Percentiles rank a stretch among this genome's conserved stretches.
These are phyloP conservation scores for Psittacara wagleri DNA, from an alignment of 2,113 vertebrate species.

Conservation along the genomic window DNA sequence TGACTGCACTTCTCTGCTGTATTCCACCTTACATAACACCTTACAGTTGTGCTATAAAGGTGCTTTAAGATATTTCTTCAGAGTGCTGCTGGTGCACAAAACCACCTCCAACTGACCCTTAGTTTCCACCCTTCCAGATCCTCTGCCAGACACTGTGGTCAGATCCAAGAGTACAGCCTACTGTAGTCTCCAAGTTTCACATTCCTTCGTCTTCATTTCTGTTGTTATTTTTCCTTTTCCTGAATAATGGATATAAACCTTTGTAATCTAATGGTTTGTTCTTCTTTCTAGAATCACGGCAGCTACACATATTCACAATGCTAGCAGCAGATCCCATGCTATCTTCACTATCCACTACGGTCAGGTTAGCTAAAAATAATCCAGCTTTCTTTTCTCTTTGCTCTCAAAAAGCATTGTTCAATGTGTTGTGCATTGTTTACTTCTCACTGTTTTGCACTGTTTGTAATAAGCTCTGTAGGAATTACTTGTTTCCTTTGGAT, in stretches of 20 bases:
- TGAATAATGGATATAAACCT: neutral
- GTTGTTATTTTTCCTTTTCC: neutral
- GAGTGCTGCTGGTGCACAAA: neutral
- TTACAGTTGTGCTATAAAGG: neutral
- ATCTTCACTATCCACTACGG: slow-evolving; percentile 97
- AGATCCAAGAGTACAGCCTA: neutral
- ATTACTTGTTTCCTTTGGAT: slow-evolving; percentile 24
- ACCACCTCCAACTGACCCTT: neutral
- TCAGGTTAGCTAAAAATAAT: slow-evolving; percentile 80
- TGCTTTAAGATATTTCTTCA: neutral
- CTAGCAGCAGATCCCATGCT: slow-evolving; percentile 97
- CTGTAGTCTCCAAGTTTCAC: neutral
- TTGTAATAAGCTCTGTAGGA: neutral
- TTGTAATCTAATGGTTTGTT: neutral
- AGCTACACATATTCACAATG: slow-evolving; percentile 92
- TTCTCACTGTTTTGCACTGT: neutral
- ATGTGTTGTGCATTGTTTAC: neutral
- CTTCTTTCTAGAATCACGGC: slow-evolving; percentile 86
- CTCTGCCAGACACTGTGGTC: neutral
- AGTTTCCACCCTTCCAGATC: neutral
- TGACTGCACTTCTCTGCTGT: neutral
- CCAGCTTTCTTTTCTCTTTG: neutral
- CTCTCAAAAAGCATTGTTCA: neutral
- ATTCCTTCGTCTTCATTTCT: neutral
- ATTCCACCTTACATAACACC: neutral